A percentile compares a stretch with the other conserved stretches of the same genome.
phyloP scores from a whole-genome alignment of 2,888 invertebrate species.

The Trileptium ribeirensis region DNA sequence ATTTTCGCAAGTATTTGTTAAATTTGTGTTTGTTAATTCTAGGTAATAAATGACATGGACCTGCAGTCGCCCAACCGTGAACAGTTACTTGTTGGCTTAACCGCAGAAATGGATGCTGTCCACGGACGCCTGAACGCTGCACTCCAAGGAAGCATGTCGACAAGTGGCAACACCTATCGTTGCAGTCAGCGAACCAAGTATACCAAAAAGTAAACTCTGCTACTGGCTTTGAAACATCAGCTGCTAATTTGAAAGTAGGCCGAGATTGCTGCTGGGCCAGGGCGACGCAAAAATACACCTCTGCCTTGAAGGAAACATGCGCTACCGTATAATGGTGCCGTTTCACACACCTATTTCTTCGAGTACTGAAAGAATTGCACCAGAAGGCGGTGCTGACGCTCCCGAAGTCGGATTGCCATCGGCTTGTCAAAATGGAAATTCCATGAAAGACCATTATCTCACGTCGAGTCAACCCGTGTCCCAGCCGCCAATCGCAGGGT shows the following conservation, averaged over 20 bases:
- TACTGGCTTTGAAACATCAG: neutral
- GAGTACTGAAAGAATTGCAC: too few relatives aligned
- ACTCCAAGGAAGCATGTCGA: neutral
- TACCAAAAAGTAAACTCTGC: neutral
- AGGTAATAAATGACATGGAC: constrained; percentile 16
- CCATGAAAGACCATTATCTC: too few relatives aligned
- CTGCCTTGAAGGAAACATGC: too few relatives aligned
- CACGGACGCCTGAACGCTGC: neutral
- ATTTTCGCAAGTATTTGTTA: too few relatives aligned
- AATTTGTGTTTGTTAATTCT: too few relatives aligned
- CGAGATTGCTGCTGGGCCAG: neutral
- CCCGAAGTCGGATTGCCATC: too few relatives aligned
- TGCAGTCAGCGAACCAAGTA: too few relatives aligned
- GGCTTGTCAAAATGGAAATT: too few relatives aligned
- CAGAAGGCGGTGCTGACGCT: too few relatives aligned
- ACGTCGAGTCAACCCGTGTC: too few relatives aligned
- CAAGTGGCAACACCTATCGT: too few relatives aligned
- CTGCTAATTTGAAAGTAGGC: neutral
- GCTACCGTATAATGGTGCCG: neutral
- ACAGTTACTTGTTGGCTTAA: neutral
- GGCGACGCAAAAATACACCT: neutral
- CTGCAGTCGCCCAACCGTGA: constrained; percentile 1
- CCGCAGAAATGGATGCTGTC: constrained; percentile 9
- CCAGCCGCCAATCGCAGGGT: neutral
- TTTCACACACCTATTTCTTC: too few relatives aligned